Percentiles rank a stretch among this genome's conserved stretches.
phyloP scores from a whole-genome alignment of 2,888 invertebrate species.

The Pasiphila rectangulata region DNA sequence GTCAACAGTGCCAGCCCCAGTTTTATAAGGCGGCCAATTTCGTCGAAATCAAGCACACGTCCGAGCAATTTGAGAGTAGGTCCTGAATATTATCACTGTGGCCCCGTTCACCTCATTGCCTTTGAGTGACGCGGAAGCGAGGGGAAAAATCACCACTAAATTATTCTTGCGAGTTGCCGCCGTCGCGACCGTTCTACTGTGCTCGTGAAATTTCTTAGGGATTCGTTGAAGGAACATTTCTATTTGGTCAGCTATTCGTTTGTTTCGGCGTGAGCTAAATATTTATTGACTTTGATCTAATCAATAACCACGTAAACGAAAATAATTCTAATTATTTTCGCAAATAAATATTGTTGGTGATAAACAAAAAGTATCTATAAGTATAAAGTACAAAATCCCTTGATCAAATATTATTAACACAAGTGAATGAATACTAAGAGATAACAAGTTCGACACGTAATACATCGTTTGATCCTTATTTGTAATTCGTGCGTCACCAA shows the following conservation, averaged over 20 bases:
- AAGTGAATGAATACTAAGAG: too few species aligned
- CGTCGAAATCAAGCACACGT: conserved; percentile 56
- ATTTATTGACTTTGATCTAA: too few species aligned
- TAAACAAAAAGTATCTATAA: too few species aligned
- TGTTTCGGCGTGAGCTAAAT: background rate
- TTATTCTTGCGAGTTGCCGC: conserved; percentile 43
- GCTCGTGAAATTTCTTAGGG: conserved; percentile 26
- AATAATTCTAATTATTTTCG: too few species aligned
- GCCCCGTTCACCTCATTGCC: conserved; percentile 47
- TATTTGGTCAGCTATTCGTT: background rate
- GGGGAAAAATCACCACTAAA: conserved; percentile 50
- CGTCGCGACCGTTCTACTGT: conserved; percentile 29
- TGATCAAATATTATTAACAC: too few species aligned
- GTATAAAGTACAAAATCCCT: too few species aligned
- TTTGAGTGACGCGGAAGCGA: conserved; percentile 49
- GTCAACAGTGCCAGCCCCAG: conserved; percentile 54
- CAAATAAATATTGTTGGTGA: too few species aligned
- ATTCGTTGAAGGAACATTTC: background rate
- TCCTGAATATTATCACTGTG: conserved; percentile 58
- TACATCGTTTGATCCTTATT: background rate
- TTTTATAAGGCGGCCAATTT: conserved; percentile 54
- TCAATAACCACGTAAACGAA: too few species aligned
- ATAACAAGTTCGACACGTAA: background rate
- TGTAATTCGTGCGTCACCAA: background rate
- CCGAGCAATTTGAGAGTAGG: conserved; percentile 58